Conservation (phyloP, 1,140 invertebrate species). For the Frieseomelitta varia region DNA sequence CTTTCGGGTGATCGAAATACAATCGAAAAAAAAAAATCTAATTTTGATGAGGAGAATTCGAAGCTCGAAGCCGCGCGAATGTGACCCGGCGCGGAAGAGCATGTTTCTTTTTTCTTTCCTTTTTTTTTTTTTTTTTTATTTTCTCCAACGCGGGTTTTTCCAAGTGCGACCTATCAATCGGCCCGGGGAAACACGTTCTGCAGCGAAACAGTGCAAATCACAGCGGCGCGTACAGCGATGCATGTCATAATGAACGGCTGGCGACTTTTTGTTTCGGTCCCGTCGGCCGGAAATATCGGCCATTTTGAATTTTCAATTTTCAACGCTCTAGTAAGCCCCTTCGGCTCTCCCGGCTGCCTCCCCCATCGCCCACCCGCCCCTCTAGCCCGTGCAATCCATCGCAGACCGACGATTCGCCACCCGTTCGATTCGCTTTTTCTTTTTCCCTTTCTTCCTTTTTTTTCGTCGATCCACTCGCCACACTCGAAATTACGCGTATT, state of each 20-base stretch:
- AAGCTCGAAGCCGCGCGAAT: too few relatives aligned
- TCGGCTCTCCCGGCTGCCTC: slow-evolving; percentile 57
- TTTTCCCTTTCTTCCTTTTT: too few relatives aligned
- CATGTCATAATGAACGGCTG: slow-evolving; percentile 82
- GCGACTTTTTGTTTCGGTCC: slow-evolving; percentile 82
- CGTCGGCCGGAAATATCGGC: slow-evolving; percentile 82
- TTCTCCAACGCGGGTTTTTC: background rate
- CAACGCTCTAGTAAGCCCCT: slow-evolving; percentile 82
- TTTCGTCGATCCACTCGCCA: background rate
- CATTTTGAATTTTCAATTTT: slow-evolving; percentile 84
- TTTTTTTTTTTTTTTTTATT: too few relatives aligned
- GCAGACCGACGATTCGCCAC: background rate
- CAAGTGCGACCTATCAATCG: background rate
- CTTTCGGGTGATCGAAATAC: background rate
- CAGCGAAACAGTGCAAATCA: slow-evolving; percentile 81
- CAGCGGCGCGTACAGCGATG: slow-evolving; percentile 79
- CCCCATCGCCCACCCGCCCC: slow-evolving; percentile 9
- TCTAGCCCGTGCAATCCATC: slow-evolving; percentile 4
- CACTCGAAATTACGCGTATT: background rate
- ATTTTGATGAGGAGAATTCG: too few relatives aligned
- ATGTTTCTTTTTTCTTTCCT: background rate
- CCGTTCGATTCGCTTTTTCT: background rate
- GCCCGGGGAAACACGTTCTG: slow-evolving; percentile 65
- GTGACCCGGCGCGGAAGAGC: background rate
- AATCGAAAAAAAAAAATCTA: too few relatives aligned